Percentiles rank a stretch among this genome's conserved stretches.
Conservation (phyloP, 2,113 vertebrate genomes). For the Xiphophorus hellerii region DNA sequence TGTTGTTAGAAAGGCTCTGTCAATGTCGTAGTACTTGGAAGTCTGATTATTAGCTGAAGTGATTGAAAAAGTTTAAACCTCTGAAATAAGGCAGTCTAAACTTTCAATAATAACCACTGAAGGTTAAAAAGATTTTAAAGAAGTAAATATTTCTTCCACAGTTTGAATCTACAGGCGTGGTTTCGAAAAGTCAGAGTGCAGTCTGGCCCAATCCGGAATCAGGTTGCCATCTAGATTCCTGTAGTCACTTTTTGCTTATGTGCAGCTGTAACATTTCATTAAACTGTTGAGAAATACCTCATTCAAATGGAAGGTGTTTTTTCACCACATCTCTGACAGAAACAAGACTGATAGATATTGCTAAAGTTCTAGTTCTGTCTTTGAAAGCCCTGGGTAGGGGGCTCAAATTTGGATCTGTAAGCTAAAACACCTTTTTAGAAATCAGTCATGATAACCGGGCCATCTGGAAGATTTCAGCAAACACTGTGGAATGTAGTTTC, state of each 20-base stretch:
- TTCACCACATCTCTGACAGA: slow-evolving; percentile 41
- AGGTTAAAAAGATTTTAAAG: neutral
- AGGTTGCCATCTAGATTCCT: slow-evolving; percentile 7
- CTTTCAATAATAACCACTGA: neutral
- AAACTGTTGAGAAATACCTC: slow-evolving; percentile 7
- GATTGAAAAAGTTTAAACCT: neutral
- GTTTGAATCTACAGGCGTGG: neutral
- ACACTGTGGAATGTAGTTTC: neutral
- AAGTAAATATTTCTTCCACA: neutral
- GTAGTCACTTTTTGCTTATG: neutral
- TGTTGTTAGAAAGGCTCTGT: neutral
- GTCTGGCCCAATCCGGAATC: neutral
- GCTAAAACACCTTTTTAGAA: slow-evolving; percentile 4
- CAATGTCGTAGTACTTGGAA: neutral
- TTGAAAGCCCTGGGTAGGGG: slow-evolving; percentile 31
- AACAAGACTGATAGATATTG: slow-evolving; percentile 20
- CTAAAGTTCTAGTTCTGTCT: slow-evolving; percentile 18
- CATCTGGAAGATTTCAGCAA: slow-evolving; percentile 23
- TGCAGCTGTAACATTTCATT: slow-evolving; percentile 11
- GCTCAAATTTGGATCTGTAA: slow-evolving; percentile 9
- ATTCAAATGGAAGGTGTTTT: slow-evolving; percentile 49
- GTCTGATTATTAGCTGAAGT: neutral
- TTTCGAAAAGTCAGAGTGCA: slow-evolving; percentile 6
- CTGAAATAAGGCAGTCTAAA: neutral
- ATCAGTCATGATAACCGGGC: neutral